These are phyloP conservation scores for Microplitis manilae DNA, from an alignment of 2,888 invertebrate species.

Conservation along the genomic window DNA sequence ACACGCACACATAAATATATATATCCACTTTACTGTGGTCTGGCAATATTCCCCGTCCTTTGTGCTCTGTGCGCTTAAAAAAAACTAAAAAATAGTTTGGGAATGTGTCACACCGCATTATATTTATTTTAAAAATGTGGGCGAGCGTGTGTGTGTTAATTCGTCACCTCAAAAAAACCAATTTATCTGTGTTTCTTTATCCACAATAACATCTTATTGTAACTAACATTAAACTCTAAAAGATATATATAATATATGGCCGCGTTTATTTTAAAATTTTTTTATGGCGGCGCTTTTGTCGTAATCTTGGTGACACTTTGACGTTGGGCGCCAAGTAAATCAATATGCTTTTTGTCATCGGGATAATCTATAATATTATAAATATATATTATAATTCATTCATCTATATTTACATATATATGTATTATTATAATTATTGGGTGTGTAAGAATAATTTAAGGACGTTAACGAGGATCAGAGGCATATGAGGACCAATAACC, in stretches of 20 bases:
- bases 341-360: neutral
- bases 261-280: neutral
- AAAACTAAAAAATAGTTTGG: constrained; percentile 3
- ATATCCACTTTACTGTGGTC: neutral
- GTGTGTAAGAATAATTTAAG: constrained; percentile 3
- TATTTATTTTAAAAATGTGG: constrained; percentile 15
- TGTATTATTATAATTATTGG: constrained; percentile 6
- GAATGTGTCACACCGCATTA: constrained; percentile 34
- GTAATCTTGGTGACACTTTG: constrained; percentile 5
- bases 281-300: constrained; percentile 3
- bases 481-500: constrained; percentile 4
- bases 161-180: constrained; percentile 22
- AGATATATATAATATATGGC: neutral
- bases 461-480: constrained; percentile 16
- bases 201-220: constrained; percentile 17
- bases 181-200: constrained; percentile 28
- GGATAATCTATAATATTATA: neutral
- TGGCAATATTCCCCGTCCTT: neutral
- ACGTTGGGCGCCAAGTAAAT: constrained; percentile 27
- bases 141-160: neutral
- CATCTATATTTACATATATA: neutral
- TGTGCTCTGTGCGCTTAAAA: neutral
- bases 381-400: neutral
- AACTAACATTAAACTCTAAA: constrained; percentile 7
- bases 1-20: constrained; percentile 4